These are phyloP conservation scores for Heterodera filipjevi DNA, from an alignment of 2,888 invertebrate genomes.

Conservation along the genomic window DNA sequence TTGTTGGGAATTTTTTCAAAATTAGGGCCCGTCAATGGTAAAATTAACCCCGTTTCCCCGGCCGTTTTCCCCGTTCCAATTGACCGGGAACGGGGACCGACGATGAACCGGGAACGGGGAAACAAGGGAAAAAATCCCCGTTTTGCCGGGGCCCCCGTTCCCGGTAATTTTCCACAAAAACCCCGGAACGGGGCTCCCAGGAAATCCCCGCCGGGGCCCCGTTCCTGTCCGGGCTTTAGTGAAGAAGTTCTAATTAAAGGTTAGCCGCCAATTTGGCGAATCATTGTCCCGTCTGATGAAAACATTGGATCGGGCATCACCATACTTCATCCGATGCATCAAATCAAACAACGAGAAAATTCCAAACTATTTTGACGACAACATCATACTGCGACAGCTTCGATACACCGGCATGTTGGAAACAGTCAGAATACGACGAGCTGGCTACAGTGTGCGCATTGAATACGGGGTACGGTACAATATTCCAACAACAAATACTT, in stretches of 20 bases:
- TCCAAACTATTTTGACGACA: constrained; percentile 88
- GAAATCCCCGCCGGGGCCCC: too few relatives aligned
- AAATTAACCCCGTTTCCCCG: too few relatives aligned
- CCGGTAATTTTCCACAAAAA: too few relatives aligned
- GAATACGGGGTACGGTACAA: constrained; percentile 75
- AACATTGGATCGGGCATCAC: constrained; percentile 85
- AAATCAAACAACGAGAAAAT: constrained; percentile 92
- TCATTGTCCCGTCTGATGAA: constrained; percentile 89
- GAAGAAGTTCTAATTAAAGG: neutral
- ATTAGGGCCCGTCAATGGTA: too few relatives aligned
- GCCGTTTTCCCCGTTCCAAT: too few relatives aligned
- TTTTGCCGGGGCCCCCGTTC: too few relatives aligned
- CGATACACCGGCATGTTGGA: constrained; percentile 96
- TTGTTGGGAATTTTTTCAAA: too few relatives aligned
- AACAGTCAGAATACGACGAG: constrained; percentile 89
- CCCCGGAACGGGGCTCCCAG: too few relatives aligned
- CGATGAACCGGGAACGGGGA: too few relatives aligned
- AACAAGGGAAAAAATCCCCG: too few relatives aligned
- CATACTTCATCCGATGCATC: constrained; percentile 86
- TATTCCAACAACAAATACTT: neutral
- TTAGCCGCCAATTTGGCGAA: constrained; percentile 84
- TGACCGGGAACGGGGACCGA: too few relatives aligned
- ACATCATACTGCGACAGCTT: constrained; percentile 85
- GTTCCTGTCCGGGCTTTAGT: too few relatives aligned
- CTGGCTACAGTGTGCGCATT: constrained; percentile 90